phyloP scores from a whole-genome alignment of 2,113 vertebrate genomes.

The Centropristis striata region DNA sequence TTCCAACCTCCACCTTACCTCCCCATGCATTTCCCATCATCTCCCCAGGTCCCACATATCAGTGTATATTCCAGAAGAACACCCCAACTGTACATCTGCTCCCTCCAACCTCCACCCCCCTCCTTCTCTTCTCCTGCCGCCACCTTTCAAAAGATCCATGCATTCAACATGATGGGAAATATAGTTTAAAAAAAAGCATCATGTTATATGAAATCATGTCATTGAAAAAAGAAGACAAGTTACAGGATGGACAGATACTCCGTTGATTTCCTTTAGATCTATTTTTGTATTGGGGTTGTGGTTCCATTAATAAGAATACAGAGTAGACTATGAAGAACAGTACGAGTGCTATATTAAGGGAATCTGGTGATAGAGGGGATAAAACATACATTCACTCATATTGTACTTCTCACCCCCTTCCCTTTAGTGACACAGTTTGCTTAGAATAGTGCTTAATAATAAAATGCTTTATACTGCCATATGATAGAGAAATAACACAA shows the following conservation, averaged over 20 bases:
- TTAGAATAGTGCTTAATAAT: conserved; percentile 83
- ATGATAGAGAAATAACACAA: conserved; percentile 83
- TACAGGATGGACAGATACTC: conserved; percentile 78
- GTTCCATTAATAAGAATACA: conserved; percentile 78
- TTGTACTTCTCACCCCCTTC: conserved; percentile 74
- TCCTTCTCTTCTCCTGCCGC: conserved; percentile 30
- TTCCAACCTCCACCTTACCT: conserved; percentile 28
- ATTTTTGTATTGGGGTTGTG: conserved; percentile 84
- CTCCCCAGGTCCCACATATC: conserved; percentile 57
- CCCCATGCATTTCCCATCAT: conserved; percentile 56
- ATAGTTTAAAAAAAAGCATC: conserved; percentile 65
- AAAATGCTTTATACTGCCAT: conserved; percentile 87
- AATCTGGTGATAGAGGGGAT: conserved; percentile 65
- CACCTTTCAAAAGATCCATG: conserved; percentile 72
- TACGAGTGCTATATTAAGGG: conserved; percentile 43
- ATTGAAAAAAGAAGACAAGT: conserved; percentile 76
- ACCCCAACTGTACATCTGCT: conserved; percentile 47
- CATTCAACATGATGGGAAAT: conserved; percentile 74
- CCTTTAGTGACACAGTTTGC: conserved; percentile 83
- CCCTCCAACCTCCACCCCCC: not conserved
- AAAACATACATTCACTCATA: conserved; percentile 70
- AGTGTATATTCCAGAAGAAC: conserved; percentile 71
- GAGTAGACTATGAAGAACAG: conserved; percentile 63
- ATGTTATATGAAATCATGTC: conserved; percentile 70
- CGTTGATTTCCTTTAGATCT: conserved; percentile 84